phyloP scores from a whole-genome alignment of 2,113 vertebrate species.

The Amia ocellicauda region DNA sequence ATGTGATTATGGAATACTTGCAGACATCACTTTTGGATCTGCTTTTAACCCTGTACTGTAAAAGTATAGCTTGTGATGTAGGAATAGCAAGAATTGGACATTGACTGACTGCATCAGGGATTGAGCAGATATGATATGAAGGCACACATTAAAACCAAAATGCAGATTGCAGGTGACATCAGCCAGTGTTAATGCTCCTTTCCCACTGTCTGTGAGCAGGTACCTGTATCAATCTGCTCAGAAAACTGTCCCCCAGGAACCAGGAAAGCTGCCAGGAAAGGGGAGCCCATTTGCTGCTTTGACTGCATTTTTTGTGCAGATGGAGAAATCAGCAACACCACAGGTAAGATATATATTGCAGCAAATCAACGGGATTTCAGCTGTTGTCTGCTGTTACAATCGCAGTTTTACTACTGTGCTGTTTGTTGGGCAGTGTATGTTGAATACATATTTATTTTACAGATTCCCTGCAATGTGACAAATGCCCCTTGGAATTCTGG shows the following conservation, averaged over 20 bases:
- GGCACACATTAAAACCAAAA: too few species aligned
- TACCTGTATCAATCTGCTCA: slow-evolving; percentile 62
- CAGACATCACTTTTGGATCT: too few species aligned
- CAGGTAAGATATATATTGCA: slow-evolving; percentile 39
- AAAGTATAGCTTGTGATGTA: too few species aligned
- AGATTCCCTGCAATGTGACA: slow-evolving; percentile 59
- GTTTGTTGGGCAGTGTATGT: neutral
- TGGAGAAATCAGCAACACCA: slow-evolving; percentile 63
- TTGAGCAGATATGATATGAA: too few species aligned
- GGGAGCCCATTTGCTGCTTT: slow-evolving; percentile 68
- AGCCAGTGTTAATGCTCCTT: too few species aligned
- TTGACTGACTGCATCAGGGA: too few species aligned
- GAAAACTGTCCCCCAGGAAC: slow-evolving; percentile 58
- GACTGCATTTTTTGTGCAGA: slow-evolving; percentile 68
- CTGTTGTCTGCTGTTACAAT: neutral
- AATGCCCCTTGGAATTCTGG: slow-evolving; percentile 59
- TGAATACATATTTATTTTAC: slow-evolving; percentile 10
- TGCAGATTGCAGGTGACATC: too few species aligned
- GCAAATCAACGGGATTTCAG: neutral
- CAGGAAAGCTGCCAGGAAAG: slow-evolving; percentile 56
- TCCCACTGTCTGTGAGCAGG: slow-evolving; percentile 41
- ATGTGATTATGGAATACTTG: too few species aligned
- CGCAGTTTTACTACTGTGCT: neutral
- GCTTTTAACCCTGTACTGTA: too few species aligned
- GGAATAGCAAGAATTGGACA: too few species aligned